Base-by-base conservation (phyloP, 2,113 vertebrate species). In the Edolisoma coerulescens region DNA sequence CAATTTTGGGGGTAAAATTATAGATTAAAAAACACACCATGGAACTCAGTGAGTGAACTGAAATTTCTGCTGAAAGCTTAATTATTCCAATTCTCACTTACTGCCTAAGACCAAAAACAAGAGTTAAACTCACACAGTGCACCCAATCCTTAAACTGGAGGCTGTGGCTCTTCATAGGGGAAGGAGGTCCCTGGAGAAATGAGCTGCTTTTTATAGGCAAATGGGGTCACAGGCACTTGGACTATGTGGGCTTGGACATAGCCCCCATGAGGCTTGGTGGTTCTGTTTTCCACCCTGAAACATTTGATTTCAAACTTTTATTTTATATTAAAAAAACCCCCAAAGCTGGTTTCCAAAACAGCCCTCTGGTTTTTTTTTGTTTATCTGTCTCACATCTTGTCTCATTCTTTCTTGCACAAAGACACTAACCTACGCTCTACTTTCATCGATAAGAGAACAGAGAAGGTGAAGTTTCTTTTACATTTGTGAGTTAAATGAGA, bases 401-500 rank as follows among this genome's bases (percentile, higher is more conserved):
- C 44, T 49, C 24, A 6, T 21, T 86, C 33, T 71, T 75, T 81
- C 54, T 94, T 54, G 80, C 23, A 41, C 30, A 52, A 15, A 44
- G 33, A 60, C 13, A 41, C 19, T 15, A 96, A 42, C 20, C 13
- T 80, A 11, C 56, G 28, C 6, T 75, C 18, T 19, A 22, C 45
- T 78, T 93, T 57, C 53, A 92, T 42, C 1, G 1, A 30, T 45
- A 53, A 37, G 18, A 52, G 42, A 28, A 49, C 13, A 54, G 13
- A 88, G 64, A 89, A 89, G 33, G 56, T 68, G 44, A 82, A 14
- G 86, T 78, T 95, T 90, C 16, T 60, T 33, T 71, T 64, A 39
- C 3, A 32, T 57, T 89, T 87, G 18, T 89, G 60, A 94, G n/a
- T 84, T 84, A 94, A 95, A 82, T 81, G 76, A 71, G 60, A 94